Conservation (phyloP, 2,113 vertebrate species). For the Oryzias melastigma region DNA sequence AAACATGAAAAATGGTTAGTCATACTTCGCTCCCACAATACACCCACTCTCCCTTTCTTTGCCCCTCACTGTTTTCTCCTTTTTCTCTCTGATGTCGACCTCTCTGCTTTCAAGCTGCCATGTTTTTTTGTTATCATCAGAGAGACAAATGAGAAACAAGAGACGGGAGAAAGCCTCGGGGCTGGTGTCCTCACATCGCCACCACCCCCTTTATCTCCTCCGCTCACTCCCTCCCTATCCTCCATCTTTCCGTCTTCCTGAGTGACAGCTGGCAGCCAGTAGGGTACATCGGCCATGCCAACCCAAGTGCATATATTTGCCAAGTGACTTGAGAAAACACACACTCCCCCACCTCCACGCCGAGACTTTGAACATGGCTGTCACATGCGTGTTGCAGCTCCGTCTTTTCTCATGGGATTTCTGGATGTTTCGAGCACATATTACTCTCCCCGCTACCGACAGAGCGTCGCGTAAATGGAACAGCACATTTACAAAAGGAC, state of each 20-base stretch:
- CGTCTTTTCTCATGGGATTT: slow-evolving; percentile 16
- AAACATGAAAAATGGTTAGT: slow-evolving; percentile 44
- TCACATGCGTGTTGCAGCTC: slow-evolving; percentile 21
- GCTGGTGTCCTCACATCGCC: slow-evolving; percentile 67
- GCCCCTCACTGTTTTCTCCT: slow-evolving; percentile 25
- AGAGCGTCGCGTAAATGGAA: slow-evolving; percentile 41
- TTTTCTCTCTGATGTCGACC: slow-evolving; percentile 32
- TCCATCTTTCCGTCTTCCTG: slow-evolving; percentile 65
- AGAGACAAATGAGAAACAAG: slow-evolving; percentile 61
- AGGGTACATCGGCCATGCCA: slow-evolving; percentile 77
- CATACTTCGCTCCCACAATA: slow-evolving; percentile 21
- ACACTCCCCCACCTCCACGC: slow-evolving; percentile 21
- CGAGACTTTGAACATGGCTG: slow-evolving; percentile 38
- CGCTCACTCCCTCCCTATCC: slow-evolving; percentile 28
- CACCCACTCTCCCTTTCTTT: slow-evolving; percentile 3
- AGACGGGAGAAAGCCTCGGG: slow-evolving; percentile 55
- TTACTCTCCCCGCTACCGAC: slow-evolving; percentile 32
- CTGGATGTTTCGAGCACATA: slow-evolving; percentile 13
- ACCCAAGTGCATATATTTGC: slow-evolving; percentile 63
- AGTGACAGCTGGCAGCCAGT: slow-evolving; percentile 80
- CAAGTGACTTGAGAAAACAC: slow-evolving; percentile 66
- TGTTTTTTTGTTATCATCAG: slow-evolving; percentile 66
- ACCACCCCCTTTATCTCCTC: slow-evolving; percentile 46
- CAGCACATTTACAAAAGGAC: slow-evolving; percentile 28
- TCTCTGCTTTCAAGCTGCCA: slow-evolving; percentile 52